Conservation (phyloP, 2,113 vertebrate species). For the Seriola quinqueradiata region DNA sequence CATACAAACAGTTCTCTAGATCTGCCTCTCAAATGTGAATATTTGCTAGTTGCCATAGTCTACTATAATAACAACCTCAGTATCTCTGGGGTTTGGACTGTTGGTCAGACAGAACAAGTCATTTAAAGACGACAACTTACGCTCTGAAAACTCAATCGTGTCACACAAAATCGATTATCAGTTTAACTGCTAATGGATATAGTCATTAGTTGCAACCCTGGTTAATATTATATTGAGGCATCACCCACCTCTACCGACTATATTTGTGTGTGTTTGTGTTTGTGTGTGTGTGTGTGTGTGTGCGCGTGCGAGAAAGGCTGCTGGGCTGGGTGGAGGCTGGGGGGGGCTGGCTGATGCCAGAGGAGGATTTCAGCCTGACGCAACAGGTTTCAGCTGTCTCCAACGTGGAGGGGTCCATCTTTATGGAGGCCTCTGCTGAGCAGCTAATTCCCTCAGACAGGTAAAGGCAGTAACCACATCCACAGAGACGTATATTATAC, state of each 20-base stretch:
- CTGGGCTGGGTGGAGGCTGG: slow-evolving; percentile 86
- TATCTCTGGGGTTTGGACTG: not conserved
- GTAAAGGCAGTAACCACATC: slow-evolving; percentile 83
- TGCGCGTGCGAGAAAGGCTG: slow-evolving; percentile 88
- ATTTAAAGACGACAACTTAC: not conserved
- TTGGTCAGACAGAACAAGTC: too few species aligned
- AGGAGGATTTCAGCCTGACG: slow-evolving; percentile 88
- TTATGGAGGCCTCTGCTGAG: slow-evolving; percentile 90
- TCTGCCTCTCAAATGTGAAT: not conserved
- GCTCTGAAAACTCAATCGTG: not conserved
- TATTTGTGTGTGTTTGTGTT: slow-evolving; percentile 82
- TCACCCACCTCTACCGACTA: slow-evolving; percentile 37
- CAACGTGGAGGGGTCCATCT: slow-evolving; percentile 90
- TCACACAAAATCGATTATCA: not conserved
- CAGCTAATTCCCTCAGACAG: slow-evolving; percentile 86
- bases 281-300: slow-evolving; percentile 81
- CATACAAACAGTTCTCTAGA: not conserved
- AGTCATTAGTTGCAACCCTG: not conserved
- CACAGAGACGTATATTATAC: not conserved
- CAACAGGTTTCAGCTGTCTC: slow-evolving; percentile 89
- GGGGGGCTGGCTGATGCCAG: slow-evolving; percentile 87
- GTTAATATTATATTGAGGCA: not conserved
- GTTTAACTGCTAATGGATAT: not conserved
- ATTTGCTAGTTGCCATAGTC: not conserved
- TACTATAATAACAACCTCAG: not conserved